phyloP scores from a whole-genome alignment of 2,113 vertebrate genomes.

The Tinamus guttatus region DNA sequence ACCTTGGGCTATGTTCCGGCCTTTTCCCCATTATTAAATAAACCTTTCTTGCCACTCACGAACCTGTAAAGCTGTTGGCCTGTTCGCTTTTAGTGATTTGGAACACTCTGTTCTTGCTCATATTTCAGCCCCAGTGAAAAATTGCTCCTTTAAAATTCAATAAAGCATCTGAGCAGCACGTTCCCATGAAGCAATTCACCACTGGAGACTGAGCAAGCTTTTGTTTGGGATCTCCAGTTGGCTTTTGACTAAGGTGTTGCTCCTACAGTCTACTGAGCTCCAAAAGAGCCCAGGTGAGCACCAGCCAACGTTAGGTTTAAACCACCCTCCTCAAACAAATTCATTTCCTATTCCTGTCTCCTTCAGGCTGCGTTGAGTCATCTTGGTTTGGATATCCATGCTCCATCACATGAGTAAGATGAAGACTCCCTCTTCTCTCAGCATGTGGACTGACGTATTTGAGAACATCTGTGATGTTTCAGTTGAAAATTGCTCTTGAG shows the following conservation, averaged over 20 bases:
- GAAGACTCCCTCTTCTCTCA: fast-evolving
- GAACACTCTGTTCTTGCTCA: conserved; percentile 67
- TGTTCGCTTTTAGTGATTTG: conserved; percentile 19
- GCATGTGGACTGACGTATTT: fast-evolving
- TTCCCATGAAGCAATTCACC: conserved; percentile 46
- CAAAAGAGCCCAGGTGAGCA: neutral
- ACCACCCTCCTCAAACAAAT: neutral
- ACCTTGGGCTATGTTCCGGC: conserved; percentile 50
- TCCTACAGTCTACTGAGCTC: neutral
- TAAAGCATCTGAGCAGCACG: conserved; percentile 46
- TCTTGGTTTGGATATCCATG: neutral
- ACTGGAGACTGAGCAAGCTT: conserved; percentile 29
- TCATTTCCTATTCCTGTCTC: neutral
- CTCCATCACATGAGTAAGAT: neutral
- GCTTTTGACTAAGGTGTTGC: conserved; percentile 11
- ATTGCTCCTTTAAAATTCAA: conserved; percentile 61
- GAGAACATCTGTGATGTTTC: neutral
- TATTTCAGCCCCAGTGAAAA: conserved; percentile 51
- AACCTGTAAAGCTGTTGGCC: conserved; percentile 29
- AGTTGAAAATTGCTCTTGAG: neutral
- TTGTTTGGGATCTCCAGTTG: conserved; percentile 37
- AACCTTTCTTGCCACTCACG: conserved; percentile 39
- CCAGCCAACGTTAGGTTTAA: neutral
- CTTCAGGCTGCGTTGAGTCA: neutral
- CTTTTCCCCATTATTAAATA: conserved; percentile 55